Base-by-base conservation (phyloP, 2,797 vertebrate genomes). In the Darevskia nairensis region DNA sequence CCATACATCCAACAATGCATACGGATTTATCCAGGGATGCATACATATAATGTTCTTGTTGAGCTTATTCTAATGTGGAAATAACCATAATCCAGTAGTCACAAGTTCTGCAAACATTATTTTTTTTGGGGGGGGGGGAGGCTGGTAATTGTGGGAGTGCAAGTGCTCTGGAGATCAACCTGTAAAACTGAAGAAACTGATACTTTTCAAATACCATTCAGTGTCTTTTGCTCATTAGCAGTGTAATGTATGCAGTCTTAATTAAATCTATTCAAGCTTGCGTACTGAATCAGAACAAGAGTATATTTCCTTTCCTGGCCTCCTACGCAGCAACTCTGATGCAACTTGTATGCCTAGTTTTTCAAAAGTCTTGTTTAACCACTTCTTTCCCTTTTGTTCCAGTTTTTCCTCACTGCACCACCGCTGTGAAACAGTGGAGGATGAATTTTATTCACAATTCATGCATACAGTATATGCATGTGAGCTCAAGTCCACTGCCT, bases 311-410 rank as follows among this genome's bases (percentile, higher is more conserved):
- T 87, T 59, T 29, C 71, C 59, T 66, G 85, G 39, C 77, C 84
- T 93, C 82, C 84, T 77, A 90, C 89, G 13, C 80, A 90, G 88
- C 32, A 94, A 74, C 59, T 91, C 44, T 89, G 85, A 86, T 81
- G 64, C 79, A 90, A 91, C 86, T 88, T 68, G 82, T 83, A 89
- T 85, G 61, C 79, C 69, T 1, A 2, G 76, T 29, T 82, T 93
- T 94, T 78, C 86, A 86, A 90, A 89, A 76, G 41, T 29, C 86
- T 81, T 88, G 23, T 91, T 93, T 86, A 84, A 89, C 89, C 86
- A 90, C 77, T 89, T 93, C 88, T 80, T 92, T 87, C 80, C 93
- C 88, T 91, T 92, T 80, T 92, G 88, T 86, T 95, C 83, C 84
- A 76, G 71, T 90, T 92, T 92, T 75, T 83, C n/a, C 88, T 89